phyloP scores from a whole-genome alignment of 2,113 vertebrate species.

The Prolemur simus region DNA sequence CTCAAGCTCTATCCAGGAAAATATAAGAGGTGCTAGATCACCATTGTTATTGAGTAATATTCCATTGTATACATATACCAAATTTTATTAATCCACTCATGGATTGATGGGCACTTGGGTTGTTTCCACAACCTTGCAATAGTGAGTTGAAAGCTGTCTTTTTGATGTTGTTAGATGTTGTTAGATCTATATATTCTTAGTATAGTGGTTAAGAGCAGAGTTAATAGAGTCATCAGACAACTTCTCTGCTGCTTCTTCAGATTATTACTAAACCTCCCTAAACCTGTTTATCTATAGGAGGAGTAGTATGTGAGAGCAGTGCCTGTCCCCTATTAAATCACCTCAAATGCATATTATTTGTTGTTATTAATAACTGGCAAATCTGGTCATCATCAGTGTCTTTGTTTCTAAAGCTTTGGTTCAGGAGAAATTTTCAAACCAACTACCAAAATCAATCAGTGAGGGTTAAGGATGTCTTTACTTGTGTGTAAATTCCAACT shows the following conservation, averaged over 20 bases:
- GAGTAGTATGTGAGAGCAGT: background rate
- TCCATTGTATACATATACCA: no score
- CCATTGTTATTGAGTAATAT: no score
- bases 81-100: no score
- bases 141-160: background rate
- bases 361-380: background rate
- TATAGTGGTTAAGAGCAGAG: background rate
- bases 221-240: background rate
- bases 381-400: background rate
- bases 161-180: background rate
- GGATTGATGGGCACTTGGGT: no score
- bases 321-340: background rate
- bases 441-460: background rate
- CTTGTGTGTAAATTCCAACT: background rate
- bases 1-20: no score
- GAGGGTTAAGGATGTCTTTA: background rate
- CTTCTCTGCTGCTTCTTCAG: background rate
- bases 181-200: background rate
- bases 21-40: no score
- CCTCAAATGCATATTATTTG: background rate
- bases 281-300: background rate
- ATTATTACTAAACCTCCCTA: background rate
- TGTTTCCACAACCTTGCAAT: no score
- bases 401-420: slow-evolving; percentile 43
- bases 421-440: background rate